Percentiles rank a stretch among this genome's conserved stretches.
phyloP scores from a whole-genome alignment of 2,888 invertebrate species.

The Anarsia innoxiella region DNA sequence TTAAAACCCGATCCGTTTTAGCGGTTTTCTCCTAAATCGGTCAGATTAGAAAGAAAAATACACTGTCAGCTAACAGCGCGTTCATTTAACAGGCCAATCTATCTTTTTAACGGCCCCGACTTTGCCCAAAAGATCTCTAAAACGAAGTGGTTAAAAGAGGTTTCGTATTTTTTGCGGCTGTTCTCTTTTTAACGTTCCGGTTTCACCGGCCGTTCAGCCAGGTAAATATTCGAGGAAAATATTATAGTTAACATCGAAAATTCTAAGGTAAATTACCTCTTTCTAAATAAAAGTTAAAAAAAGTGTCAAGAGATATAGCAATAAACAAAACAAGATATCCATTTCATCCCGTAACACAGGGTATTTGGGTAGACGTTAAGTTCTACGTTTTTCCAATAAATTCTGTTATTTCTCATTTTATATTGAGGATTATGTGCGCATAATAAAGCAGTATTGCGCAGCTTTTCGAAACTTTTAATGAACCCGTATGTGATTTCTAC shows the following conservation, averaged over 20 bases:
- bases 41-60: too few species aligned
- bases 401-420: conserved; percentile 23
- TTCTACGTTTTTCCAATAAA: conserved; percentile 33
- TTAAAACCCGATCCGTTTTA: too few species aligned
- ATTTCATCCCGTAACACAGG: conserved; percentile 21
- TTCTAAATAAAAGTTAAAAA: neutral
- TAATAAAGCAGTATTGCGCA: too few species aligned
- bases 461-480: conserved; percentile 12
- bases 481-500: conserved; percentile 6
- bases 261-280: neutral
- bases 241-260: too few species aligned
- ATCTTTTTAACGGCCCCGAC: neutral
- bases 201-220: neutral
- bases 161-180: neutral
- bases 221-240: neutral
- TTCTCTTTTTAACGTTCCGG: neutral
- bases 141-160: neutral
- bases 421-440: conserved; percentile 6
- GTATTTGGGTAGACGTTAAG: conserved; percentile 26
- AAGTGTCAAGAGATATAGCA: conserved; percentile 16
- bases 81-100: neutral
- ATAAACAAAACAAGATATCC: conserved; percentile 21
- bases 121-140: conserved; percentile 1
- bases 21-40: too few species aligned
- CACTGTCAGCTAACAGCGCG: neutral